Conservation (phyloP, 1,140 invertebrate species). For the Hetaerina americana region DNA sequence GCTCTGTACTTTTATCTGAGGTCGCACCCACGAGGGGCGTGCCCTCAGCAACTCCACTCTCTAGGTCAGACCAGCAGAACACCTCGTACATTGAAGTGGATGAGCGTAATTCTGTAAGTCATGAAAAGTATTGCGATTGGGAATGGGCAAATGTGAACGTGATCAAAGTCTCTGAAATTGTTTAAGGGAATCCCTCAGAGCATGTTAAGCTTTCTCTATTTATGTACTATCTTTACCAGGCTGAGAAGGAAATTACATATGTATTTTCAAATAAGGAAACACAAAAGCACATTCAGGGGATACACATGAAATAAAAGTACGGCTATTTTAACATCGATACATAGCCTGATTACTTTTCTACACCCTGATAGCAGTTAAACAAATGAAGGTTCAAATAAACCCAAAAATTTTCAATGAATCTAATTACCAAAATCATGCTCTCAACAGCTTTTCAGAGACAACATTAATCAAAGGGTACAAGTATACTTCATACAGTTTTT, state of each 20-base stretch:
- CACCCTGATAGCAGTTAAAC: too few species aligned
- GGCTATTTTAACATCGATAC: too few species aligned
- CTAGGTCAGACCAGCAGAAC: constrained; percentile 42
- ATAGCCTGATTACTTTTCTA: too few species aligned
- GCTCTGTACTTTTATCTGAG: constrained; percentile 33
- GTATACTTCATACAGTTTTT: neutral
- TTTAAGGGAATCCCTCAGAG: neutral
- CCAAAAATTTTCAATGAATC: neutral
- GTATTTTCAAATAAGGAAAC: too few species aligned
- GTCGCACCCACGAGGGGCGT: constrained; percentile 24
- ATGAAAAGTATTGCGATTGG: neutral
- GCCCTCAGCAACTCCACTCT: neutral
- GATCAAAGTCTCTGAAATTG: neutral
- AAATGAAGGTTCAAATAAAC: too few species aligned
- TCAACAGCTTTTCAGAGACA: neutral
- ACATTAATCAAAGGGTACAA: neutral
- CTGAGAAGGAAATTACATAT: too few species aligned
- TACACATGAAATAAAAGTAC: too few species aligned
- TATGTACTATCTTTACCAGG: too few species aligned
- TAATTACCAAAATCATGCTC: neutral
- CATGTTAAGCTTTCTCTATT: neutral
- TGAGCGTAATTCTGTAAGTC: constrained; percentile 50
- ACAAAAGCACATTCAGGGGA: too few species aligned
- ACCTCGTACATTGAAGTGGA: constrained; percentile 64
- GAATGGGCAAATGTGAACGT: neutral